Base-by-base conservation (phyloP, 2,888 invertebrate species). In the Agrochola lychnidis region DNA sequence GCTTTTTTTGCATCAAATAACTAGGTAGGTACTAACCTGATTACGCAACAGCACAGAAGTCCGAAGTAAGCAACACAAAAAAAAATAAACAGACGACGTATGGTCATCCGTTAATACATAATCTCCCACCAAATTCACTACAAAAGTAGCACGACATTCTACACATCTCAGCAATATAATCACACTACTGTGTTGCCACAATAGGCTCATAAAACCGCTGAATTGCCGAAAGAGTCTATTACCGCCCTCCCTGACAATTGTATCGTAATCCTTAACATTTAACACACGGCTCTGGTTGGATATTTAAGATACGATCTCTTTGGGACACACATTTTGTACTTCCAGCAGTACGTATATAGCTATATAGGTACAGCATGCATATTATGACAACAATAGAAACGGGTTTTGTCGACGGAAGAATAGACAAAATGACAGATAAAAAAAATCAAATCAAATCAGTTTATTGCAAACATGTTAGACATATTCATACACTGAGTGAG, bases 141-240 rank as follows among this genome's bases (percentile, higher is more conserved):
- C n/a, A 19, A 12, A 79, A 64, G 30, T 40, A 57, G 0, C 40
- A 61, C 51, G 45, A 72, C n/a, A 9, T 56, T 69, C 4, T 36
- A 51, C 22, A 62, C 10, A 78, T 4, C 14, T 57, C 7, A 22
- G 36, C 73, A 64, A 71, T 67, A 68, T 63, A 67, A 81, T 2
- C 12, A 75, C 81, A 69, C 74, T 73, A 84, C 51, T 71, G 64
- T 61, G 30, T 64, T 69, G 59, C 69, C 81, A 67, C 84, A 84
- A 83, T 66, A 63, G 74, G 72, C 71, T 76, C 71, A 86, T 88
- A 87, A 89, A 88, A 82, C 76, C 69, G 78, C 79, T 84, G 73
- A 84, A 89, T 76, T 83, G 81, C 79, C 87, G 82, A 86, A 85
- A 85, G 81, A 87, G 83, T 82, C 83, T 83, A 85, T 89, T 87